Percentiles rank a stretch among this genome's conserved stretches.
These are phyloP conservation scores for Zoanthus sansibaricus DNA, from an alignment of 92 coral and sea anemone species.

Conservation along the genomic window DNA sequence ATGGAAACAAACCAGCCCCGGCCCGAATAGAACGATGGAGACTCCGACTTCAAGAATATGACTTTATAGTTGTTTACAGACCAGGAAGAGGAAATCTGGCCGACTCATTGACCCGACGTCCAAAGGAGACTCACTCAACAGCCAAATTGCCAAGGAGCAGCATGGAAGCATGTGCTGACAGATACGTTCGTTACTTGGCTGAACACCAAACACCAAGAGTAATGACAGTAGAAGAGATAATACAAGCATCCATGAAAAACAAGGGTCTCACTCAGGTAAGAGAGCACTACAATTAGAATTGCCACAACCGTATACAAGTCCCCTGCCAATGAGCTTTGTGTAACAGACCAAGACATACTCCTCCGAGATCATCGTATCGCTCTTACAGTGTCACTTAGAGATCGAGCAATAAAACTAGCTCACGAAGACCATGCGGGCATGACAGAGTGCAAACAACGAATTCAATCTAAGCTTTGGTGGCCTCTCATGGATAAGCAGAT, in stretches of 20 bases:
- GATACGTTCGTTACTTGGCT: constrained; percentile 53
- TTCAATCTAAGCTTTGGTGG: constrained; percentile 58
- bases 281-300: constrained; percentile 36
- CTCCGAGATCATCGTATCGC: constrained; percentile 56
- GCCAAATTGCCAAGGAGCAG: constrained; percentile 48
- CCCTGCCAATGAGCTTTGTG: constrained; percentile 50
- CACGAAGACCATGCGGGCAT: constrained; percentile 67
- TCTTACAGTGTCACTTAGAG: constrained; percentile 9
- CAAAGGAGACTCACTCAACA: constrained; percentile 7
- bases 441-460: constrained; percentile 53
- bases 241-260: constrained; percentile 25
- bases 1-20: constrained; percentile 31
- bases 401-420: constrained; percentile 3
- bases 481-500: constrained; percentile 56
- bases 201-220: constrained; percentile 53
- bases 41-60: constrained; percentile 62
- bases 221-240: constrained; percentile 52
- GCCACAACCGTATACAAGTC: constrained; percentile 33
- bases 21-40: constrained; percentile 60
- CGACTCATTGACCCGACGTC: constrained; percentile 52
- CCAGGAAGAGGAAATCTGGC: constrained; percentile 62
- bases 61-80: constrained; percentile 59
- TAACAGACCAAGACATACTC: constrained; percentile 47
- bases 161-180: constrained; percentile 69
- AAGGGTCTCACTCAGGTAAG: constrained; percentile 22